Base-by-base conservation (phyloP, 2,888 invertebrate species). In the Brenthis daphne region DNA sequence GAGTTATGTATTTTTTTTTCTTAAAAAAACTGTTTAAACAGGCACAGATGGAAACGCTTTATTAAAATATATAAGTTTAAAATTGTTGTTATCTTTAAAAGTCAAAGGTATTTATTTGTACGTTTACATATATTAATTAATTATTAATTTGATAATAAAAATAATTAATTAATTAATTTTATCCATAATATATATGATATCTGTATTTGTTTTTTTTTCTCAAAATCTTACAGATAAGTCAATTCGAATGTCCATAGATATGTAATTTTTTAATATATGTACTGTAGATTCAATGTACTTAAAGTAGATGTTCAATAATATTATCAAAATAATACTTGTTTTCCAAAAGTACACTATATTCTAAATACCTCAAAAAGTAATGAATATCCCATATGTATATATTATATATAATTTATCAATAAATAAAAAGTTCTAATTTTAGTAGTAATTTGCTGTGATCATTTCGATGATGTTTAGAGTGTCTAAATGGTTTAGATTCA, bases 401-500 rank as follows among this genome's bases (percentile, higher is more conserved):
- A 63, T 43, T 63, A 50, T 51, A n/a, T 53, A 8, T 37, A 53
- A 53, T 60, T 60, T 60, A 50, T 60, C n/a, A 11, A 60, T 29
- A 48, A n/a, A 50, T 16, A 48, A 50, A 29, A 60, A 12, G 33
- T 54, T 43, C 43, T 63, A 20, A 54, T 63, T 53, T 63, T 63
- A 54, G 53, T 63, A 63, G 63, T 54, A 43, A 8, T 63, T 63
- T 63, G 53, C 63, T 63, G 51, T 63, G 63, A 63, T 54, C 13
- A 63, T 63, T 63, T 63, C 53, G 37, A 53, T 37, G 37, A 37
- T 53, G 54, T 63, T 54, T 24, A 50, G 50, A 12, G 50, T 50
- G 50, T 65, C 54, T 65, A 63, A 58, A 72, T 68, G 66, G 70
- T 70, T 73, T 73, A 70, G 72, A 70, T 70, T 68, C 67, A 70